Base-by-base conservation (phyloP, 2,797 vertebrate species). In the Chiropotes sagulatus region DNA sequence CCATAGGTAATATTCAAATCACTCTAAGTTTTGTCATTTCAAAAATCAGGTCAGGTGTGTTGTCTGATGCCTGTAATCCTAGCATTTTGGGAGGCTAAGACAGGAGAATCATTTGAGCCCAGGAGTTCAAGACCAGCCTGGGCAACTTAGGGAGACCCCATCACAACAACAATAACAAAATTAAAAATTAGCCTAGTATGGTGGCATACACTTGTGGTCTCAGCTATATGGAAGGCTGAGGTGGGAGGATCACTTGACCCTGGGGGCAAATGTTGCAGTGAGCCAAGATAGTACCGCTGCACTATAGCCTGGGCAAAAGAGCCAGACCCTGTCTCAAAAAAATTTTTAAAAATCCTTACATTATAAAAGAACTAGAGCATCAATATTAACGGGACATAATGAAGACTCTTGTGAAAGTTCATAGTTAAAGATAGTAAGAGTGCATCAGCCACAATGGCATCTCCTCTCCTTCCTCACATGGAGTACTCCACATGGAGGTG, bases 401-500 rank as follows among this genome's bases (percentile, higher is more conserved):
- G 54, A 24, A 88, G n/a, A 48, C n/a, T 52, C 28, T 76, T 17
- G n/a, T 20, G 8, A 44, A 79, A 39, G 44, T 13, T 13, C 14
- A n/a, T 7, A n/a, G 9, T 33, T 24, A 82, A 22, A 30, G 4
- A 57, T 1, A 33, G 9, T 7, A 19, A 48, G 11, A 10, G 6
- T 24, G 4, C 10, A 39, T 46, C n/a, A 67, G n/a, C 22, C 9
- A 36, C 30, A 79, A 15, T 11, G 44, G 24, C 44, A 50, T 1
- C 15, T 39, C 1, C n/a, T 57, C 30, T n/a, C 20, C 39, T 83
- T 61, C 15, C 48, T 12, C 36, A 36, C 28, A 12, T 2, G 14
- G 13, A 58, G n/a, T 17, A 36, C 2, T 30, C 26, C 13, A n/a
- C 4, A 0, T 14, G 8, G 14, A 88, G 26, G n/a, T 6, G 36